Evolutionary conservation across 1,140 invertebrate species (phyloP), one percentile per base, ranked within the genome.

Genomic region (Caenorhabditis latens): DNA sequence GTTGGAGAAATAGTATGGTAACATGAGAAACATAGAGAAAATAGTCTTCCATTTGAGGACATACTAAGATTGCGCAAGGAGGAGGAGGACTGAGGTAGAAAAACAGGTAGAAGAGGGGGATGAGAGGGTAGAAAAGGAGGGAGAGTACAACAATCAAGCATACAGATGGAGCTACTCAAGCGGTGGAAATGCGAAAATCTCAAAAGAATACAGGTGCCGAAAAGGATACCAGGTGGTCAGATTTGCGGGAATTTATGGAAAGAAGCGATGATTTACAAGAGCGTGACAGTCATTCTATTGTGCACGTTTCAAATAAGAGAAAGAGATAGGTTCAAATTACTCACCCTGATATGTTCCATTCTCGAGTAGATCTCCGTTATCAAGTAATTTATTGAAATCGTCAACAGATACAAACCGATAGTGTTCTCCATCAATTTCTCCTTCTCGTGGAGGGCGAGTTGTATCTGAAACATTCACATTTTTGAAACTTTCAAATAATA

Each of bases 351-450:
- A 89, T 19, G 63, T 61, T 5, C 89, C 89, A 84, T 89, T 85
- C 61, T 89, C 89, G 67, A 89, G 88, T 7, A 89, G 55, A n/a
- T 57, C 57, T 46, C 87, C 88, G 16, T 57, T 82, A 32, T 82
- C 88, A 13, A 61, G 58, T 21, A 89, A 79, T 24, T 65, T 65
- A 24, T 63, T 55, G 61, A 89, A 89, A 14, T 82, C 63, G 4
- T 83, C 88, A 0, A 86, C 75, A 50, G 67, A 53, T 5, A 89
- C 87, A 61, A 89, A 89, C 19, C 82, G 67, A 53, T 89, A 89
- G 79, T 89, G 87, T 61, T 89, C 89, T 40, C 88, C 87, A 58
- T 89, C 86, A 32, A 89, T 61, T 87, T 89, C 89, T 21, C 88
- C 88, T 84, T 86, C 58, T 75, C 88, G 71, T 4, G 89, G 83